Evolutionary conservation across 1,140 invertebrate species (phyloP), one percentile per base, ranked within the genome.

Genomic region (Drosophila ogumai): DNA sequence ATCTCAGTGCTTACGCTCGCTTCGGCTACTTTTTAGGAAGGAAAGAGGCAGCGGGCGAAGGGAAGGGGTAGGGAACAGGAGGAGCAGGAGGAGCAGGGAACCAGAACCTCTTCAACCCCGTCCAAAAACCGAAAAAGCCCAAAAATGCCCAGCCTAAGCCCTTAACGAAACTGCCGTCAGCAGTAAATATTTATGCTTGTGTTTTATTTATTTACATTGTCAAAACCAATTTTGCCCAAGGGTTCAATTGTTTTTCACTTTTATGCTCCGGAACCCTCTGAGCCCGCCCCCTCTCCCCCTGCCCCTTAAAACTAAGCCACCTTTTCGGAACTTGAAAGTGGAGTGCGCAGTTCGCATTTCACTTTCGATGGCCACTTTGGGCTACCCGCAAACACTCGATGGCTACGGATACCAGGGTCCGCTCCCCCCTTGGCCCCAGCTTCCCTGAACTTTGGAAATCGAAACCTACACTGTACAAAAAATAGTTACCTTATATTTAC

Each of bases 131-230:
- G 17, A 54, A 36, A 54, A 38, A 54, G 52, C 52, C 52, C 52
- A 55, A 55, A 55, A 55, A 55, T 55, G 40, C 19, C 47, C 22
- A 32, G 64, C 59, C 71, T 75, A 68, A 77, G 63, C 69, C 54
- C 69, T 73, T 73, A 73, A 59, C 74, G 73, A 77, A 77, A 77
- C 58, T 80, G 76, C 80, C 72, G 78, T 66, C 68, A 90, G 85
- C 85, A 85, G 85, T 90, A 90, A 90, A 90, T 90, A 90, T 90
- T 90, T 90, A 90, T 90, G 85, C 86, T 85, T 90, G 85, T 90
- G 81, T 90, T 90, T 90, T 90, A 90, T 90, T 90, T 90, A 90
- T 90, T 90, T 90, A 90, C 85, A 90, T 90, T 90, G 85, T 90
- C 85, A 90, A 90, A 90, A 90, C 85, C 85, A 90, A 90, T 90